phyloP scores from a whole-genome alignment of 2,113 vertebrate genomes.

The Lophius piscatorius region DNA sequence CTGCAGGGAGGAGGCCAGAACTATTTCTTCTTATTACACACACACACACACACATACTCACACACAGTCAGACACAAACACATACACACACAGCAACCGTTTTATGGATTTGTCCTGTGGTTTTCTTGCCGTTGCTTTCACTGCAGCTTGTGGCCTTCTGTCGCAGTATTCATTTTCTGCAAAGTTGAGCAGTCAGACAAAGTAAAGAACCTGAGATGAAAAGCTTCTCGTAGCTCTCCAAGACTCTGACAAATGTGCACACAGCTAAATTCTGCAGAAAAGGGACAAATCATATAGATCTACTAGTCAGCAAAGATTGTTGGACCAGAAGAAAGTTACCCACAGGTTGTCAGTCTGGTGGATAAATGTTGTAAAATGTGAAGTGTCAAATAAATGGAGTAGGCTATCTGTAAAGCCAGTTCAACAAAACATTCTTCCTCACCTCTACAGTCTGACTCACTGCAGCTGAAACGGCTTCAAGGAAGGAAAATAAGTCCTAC shows the following conservation, averaged over 20 bases:
- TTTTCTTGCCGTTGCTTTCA: constrained; percentile 48
- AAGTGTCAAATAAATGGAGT: too few relatives aligned
- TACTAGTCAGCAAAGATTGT: too few relatives aligned
- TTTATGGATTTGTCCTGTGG: constrained; percentile 55
- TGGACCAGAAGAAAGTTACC: too few relatives aligned
- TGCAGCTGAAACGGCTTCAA: too few relatives aligned
- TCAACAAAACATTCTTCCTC: constrained; percentile 24
- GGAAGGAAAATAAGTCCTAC: too few relatives aligned
- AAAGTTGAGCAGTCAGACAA: constrained; percentile 70
- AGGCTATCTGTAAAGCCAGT: too few relatives aligned
- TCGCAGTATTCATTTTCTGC: constrained; percentile 59
- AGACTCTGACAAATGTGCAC: constrained; percentile 60
- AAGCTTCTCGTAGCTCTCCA: constrained; percentile 61
- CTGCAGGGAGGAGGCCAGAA: constrained; percentile 28
- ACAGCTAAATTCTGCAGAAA: constrained; percentile 2
- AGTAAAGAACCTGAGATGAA: constrained; percentile 65
- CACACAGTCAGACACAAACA: too few relatives aligned
- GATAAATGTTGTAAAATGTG: too few relatives aligned
- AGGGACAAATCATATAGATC: too few relatives aligned
- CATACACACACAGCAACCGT: constrained; percentile 7
- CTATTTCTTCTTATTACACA: background rate
- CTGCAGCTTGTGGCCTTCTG: constrained; percentile 70
- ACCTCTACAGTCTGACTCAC: too few relatives aligned
- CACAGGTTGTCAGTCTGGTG: too few relatives aligned
- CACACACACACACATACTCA: background rate